These are phyloP conservation scores for Mugil cephalus DNA, from an alignment of 2,113 vertebrate species.

Conservation along the genomic window DNA sequence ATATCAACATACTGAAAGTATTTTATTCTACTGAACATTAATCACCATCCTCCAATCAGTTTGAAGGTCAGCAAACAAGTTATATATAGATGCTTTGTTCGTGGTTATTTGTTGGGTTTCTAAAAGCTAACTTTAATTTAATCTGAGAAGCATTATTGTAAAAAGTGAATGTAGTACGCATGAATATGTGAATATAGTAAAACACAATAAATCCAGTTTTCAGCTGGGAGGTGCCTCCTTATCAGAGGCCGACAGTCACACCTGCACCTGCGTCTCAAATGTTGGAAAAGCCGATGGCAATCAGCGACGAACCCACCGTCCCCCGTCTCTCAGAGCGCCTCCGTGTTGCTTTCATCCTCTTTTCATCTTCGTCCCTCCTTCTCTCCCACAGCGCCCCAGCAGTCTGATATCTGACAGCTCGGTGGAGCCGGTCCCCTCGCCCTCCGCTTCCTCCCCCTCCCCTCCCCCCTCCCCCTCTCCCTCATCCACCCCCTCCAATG, in stretches of 20 bases:
- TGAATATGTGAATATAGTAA: too few species aligned
- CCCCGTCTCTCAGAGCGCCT: not conserved
- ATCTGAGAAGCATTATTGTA: not conserved
- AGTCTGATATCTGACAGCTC: slow-evolving; percentile 86
- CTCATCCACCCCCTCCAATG: slow-evolving; percentile 69
- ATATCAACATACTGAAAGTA: too few species aligned
- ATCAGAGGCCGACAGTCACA: not conserved
- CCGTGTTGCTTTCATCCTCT: not conserved
- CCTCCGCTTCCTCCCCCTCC: slow-evolving; percentile 78
- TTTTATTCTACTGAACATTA: not conserved
- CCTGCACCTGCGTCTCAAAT: not conserved
- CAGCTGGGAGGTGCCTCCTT: not conserved
- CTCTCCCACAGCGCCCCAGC: slow-evolving; percentile 78
- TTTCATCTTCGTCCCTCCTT: not conserved
- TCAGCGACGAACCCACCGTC: too few species aligned
- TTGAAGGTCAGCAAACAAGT: not conserved
- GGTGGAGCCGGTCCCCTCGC: slow-evolving; percentile 83
- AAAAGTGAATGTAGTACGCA: too few species aligned
- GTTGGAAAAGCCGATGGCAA: slow-evolving; percentile 1
- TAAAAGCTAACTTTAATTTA: not conserved
- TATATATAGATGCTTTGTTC: not conserved
- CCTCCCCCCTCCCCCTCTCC: slow-evolving; percentile 61
- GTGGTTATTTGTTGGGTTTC: not conserved
- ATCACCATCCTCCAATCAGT: not conserved
- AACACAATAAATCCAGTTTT: too few species aligned